Base-by-base conservation (phyloP, 1,140 invertebrate genomes). In the Apis cerana region DNA sequence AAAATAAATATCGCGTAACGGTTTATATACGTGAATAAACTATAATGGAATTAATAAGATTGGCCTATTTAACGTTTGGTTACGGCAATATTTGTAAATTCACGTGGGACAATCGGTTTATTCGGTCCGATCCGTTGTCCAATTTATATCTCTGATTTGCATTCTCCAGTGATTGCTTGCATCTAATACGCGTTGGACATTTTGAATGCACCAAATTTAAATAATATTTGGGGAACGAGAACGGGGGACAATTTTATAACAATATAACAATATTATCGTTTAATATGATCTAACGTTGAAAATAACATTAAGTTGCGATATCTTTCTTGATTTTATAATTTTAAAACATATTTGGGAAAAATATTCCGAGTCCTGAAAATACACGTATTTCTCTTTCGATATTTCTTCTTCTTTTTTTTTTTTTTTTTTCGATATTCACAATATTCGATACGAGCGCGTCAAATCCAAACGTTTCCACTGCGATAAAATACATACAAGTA, bases 1-100 rank as follows among this genome's bases (percentile, higher is more conserved):
- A 43, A 43, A 43, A 43, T 43, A 43, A 43, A 43, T 43, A 43
- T 43, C 33, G 2, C 33, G 3, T 43, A 43, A 33, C 33, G 3
- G 33, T 43, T 7, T 43, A 43, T 43, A 43, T 43, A 43, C 5
- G 52, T 0, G 64, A 19, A 64, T 43, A 43, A 10, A 21, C 11
- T 67, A 21, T 48, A 48, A 3, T 12, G 17, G 17, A 48, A 21
- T 48, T 48, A 48, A 4, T 12, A 21, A 19, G 43, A 27, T 68
- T 68, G 43, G n/a, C 43, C 65, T 13, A 68, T 68, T 68, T 68
- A 68, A 68, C 50, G 43, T 68, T 68, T 68, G 65, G 33, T 27
- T 27, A 27, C 61, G 1, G 13, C 17, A 48, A 21, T n/a, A 27
- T 50, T 50, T 48, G 65, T 9, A 68, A 68, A 68, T 68, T 50